A percentile compares a stretch with the other conserved stretches of the same genome.
Evolutionary conservation across 2,888 invertebrate genomes (phyloP).

Genomic region (Chydorus sphaericus): DNA sequence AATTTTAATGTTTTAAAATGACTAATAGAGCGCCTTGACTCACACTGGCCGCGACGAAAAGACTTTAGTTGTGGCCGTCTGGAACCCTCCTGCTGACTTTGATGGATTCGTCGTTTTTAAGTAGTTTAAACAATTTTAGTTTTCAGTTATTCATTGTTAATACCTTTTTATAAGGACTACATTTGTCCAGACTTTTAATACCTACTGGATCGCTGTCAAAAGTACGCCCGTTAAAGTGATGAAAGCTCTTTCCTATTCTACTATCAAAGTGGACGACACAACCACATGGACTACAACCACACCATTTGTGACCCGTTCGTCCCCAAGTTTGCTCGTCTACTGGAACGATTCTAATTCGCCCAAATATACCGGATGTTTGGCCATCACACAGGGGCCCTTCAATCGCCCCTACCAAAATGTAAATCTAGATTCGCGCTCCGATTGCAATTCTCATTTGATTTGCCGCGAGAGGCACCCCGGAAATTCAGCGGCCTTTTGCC

Average conservation of each 20-base stretch:
- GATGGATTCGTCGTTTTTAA: not conserved
- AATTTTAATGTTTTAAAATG: not conserved
- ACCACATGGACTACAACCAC: not conserved
- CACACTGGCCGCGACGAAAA: not conserved
- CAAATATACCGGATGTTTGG: no score
- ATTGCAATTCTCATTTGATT: no score
- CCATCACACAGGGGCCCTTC: no score
- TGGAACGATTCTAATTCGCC: no score
- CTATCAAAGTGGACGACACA: no score
- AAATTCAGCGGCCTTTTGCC: no score
- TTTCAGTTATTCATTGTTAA: not conserved
- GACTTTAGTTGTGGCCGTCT: not conserved
- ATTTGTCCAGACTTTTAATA: not conserved
- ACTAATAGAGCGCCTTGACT: not conserved
- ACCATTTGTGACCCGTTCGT: no score
- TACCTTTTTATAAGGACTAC: not conserved
- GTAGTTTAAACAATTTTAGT: not conserved
- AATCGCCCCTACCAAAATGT: no score
- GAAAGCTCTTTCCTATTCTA: no score
- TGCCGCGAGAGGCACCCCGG: no score
- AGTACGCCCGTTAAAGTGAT: not conserved
- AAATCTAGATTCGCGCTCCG: no score
- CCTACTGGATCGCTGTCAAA: not conserved
- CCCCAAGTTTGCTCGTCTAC: no score
- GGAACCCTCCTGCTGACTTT: not conserved